phyloP scores from a whole-genome alignment of 2,113 vertebrate genomes.

The Ceuthmochares aereus region DNA sequence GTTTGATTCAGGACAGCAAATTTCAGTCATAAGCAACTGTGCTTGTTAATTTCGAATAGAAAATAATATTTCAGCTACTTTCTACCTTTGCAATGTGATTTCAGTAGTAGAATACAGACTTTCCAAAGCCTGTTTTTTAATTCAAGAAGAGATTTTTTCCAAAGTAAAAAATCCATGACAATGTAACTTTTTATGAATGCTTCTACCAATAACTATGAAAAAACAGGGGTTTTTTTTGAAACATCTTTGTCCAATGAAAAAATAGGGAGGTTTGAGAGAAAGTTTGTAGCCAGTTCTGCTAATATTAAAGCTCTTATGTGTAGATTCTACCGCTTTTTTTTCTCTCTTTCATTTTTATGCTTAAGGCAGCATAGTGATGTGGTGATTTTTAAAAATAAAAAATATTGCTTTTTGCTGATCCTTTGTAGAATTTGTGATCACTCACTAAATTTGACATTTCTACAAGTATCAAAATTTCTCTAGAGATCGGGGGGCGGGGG shows the following conservation, averaged over 20 bases:
- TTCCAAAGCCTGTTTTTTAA: neutral
- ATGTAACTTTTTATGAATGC: neutral
- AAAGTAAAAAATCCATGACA: neutral
- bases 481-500: too few species aligned
- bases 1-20: neutral
- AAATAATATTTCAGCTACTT: neutral
- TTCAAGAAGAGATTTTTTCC: neutral
- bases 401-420: accelerated
- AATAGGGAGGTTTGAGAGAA: accelerated
- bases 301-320: neutral
- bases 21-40: neutral
- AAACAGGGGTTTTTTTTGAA: neutral
- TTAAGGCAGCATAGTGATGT: neutral
- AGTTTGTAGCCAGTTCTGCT: neutral
- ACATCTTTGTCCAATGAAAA: neutral
- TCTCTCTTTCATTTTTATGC: neutral
- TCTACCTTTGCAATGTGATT: neutral
- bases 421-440: neutral
- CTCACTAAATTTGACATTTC: neutral
- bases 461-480: neutral
- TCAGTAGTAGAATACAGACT: neutral
- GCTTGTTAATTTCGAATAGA: neutral
- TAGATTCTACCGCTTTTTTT: neutral
- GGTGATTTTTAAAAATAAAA: neutral
- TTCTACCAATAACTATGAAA: neutral